Evolutionary conservation across 2,888 invertebrate species (phyloP), one percentile per base, ranked within the genome.

Genomic region (Drosophila differens): DNA sequence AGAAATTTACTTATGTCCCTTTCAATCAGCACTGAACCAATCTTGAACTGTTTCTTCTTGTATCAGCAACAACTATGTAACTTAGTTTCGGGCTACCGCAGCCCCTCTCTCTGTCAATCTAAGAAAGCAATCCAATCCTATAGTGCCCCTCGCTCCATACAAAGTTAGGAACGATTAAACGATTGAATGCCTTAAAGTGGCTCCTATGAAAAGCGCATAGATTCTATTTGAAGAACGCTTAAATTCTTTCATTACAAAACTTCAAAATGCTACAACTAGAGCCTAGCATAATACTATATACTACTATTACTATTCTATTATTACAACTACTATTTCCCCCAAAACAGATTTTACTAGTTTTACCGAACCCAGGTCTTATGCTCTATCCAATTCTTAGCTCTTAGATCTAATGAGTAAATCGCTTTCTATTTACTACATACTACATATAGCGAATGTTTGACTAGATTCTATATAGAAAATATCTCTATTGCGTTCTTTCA

Each of bases 401-500:
- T 65, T 75, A 68, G 58, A 70, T 41, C 60, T 58, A 67, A 58
- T 51, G 33, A 60, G 61, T 72, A 66, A 79, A 63, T 57, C 63
- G 81, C 79, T 80, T 80, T 80, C 81, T 66, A 79, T 53, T 70
- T 74, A 68, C 55, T 39, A 74, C 70, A 60, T 72, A 67, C 70
- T 74, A 80, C 72, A 63, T 79, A 82, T 79, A 78, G 85, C 72
- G 75, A 82, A 85, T 80, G 80, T 89, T 89, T 82, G 80, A 76
- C 78, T 84, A 89, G 82, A 83, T 85, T 89, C 76, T 86, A 86
- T 73, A 83, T 77, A 68, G 37, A 64, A 76, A 68, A 70, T 79
- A 83, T 83, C 76, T 89, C 70, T 76, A 84, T 84, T 85, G 60
- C 79, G 89, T 86, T 89, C 73, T 82, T 89, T 79, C 55, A 68